Percentiles rank a stretch among this genome's conserved stretches.
Evolutionary conservation across 2,797 vertebrate species (phyloP).

Genomic region (Crocidura indochinensis): DNA sequence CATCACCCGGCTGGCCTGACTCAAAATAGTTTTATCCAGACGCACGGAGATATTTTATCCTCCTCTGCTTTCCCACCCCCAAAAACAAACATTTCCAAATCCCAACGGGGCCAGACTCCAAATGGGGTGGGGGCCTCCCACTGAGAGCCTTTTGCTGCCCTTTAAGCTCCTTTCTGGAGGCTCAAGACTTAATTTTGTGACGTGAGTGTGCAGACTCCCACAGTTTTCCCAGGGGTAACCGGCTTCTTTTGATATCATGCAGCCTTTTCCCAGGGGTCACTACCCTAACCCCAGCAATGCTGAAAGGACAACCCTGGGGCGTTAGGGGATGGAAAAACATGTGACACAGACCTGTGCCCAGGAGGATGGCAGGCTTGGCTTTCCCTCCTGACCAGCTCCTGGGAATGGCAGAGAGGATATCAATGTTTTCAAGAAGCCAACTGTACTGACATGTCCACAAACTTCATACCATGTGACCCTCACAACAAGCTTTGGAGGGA

Average conservation of each 20-base stretch:
- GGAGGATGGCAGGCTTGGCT: background rate
- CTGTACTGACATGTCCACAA: background rate
- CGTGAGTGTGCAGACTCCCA: slow-evolving; percentile 63
- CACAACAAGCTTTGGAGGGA: background rate
- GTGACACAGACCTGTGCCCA: slow-evolving; percentile 15
- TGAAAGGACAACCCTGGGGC: background rate
- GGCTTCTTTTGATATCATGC: slow-evolving; percentile 52
- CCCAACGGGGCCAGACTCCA: slow-evolving; percentile 77
- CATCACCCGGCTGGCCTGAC: slow-evolving; percentile 67
- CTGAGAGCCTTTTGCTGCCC: slow-evolving; percentile 61
- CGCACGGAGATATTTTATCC: slow-evolving; percentile 80
- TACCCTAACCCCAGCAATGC: slow-evolving; percentile 51
- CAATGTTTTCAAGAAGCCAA: background rate
- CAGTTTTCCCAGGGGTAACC: slow-evolving; percentile 69
- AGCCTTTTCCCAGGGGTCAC: slow-evolving; percentile 66
- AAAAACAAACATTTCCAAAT: slow-evolving; percentile 80
- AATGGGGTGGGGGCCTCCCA: slow-evolving; percentile 35
- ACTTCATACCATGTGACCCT: background rate
- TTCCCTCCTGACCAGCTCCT: background rate
- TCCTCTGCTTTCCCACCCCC: slow-evolving; percentile 77
- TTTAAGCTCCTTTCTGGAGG: slow-evolving; percentile 63
- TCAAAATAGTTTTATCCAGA: slow-evolving; percentile 82
- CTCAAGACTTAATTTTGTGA: slow-evolving; percentile 70
- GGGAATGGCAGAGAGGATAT: background rate
- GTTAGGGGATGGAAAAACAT: background rate